Conservation (phyloP, 2,797 vertebrate genomes). For the Artibeus jamaicensis region DNA sequence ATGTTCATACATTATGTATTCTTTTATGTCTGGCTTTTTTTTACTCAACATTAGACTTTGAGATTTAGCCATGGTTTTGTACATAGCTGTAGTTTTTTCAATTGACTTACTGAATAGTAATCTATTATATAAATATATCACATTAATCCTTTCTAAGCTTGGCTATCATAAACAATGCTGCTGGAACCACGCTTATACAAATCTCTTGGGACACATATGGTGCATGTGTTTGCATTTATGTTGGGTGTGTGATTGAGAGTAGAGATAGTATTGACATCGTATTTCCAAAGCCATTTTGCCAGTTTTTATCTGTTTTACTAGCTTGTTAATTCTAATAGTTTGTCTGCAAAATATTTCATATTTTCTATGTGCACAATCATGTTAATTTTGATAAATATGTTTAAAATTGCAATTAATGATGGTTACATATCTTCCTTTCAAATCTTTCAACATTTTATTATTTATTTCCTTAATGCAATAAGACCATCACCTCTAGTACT, state of each 20-base stretch:
- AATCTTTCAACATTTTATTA: conserved; percentile 1
- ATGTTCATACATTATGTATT: not conserved
- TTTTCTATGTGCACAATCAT: not conserved
- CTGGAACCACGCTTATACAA: not conserved
- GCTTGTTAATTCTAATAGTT: not conserved
- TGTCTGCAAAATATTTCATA: not conserved
- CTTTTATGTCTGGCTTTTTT: not conserved
- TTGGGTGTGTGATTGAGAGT: not conserved
- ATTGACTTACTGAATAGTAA: not conserved
- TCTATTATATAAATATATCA: not conserved
- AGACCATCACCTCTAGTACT: not conserved
- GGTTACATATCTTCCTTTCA: not conserved
- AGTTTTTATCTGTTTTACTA: not conserved
- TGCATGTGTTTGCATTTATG: not conserved
- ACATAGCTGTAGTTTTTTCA: not conserved
- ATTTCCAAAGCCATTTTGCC: not conserved
- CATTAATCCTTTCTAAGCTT: not conserved
- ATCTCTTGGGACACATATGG: not conserved
- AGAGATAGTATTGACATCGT: not conserved
- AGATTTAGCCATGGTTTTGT: not conserved
- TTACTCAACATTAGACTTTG: not conserved
- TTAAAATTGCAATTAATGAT: not conserved
- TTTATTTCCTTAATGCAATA: not conserved
- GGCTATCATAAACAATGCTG: not conserved
- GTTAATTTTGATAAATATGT: not conserved